Evolutionary conservation across 2,888 invertebrate species (phyloP), one percentile per base, ranked within the genome.

Genomic region (Cephus runcator): DNA sequence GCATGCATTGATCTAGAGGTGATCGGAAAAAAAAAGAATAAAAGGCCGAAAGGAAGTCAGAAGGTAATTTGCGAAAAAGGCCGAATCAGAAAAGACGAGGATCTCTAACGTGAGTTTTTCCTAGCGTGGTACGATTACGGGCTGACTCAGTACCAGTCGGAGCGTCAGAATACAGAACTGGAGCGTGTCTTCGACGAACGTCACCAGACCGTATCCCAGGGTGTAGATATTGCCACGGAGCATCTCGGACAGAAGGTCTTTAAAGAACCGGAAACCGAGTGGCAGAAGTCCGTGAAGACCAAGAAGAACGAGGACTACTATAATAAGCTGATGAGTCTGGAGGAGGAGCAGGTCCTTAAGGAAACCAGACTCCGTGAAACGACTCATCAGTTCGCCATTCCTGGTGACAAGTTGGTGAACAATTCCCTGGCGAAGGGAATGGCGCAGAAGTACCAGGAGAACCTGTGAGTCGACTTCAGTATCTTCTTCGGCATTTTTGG

Each of bases 121-220:
- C 85, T 92, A 96, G 98, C 98, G 87, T 98, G 98, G 98, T 98
- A 98, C 93, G 98, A 98, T 93, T 94, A 94, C 90, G 97, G 97
- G 91, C 94, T 97, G 90, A 93, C 95, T 84, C 95, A 95, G 90
- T 97, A 97, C 92, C 98, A 97, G 92, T 94, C 94, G 91, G 96
- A 96, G 86, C 95, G 97, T 84, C 93, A 94, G 91, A 96, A 96
- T 87, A 96, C 96, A 77, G 98, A 98, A 92, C 93, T 98, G 87
- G 97, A 97, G 91, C 95, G 95, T 91, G 95, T 96, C 75, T 98
- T 98, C 90, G 97, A 97, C 89, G 98, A 98, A 91, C 95, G 97
- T 83, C 94, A 94, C 85, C 95, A 95, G 88, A 93, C 93, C 75
- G 92, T 95, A 86, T 94, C 95, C 84, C 95, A 96, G 85, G 94